These are phyloP conservation scores for Escarpia spicata DNA, from an alignment of 2,888 invertebrate species.

Conservation along the genomic window DNA sequence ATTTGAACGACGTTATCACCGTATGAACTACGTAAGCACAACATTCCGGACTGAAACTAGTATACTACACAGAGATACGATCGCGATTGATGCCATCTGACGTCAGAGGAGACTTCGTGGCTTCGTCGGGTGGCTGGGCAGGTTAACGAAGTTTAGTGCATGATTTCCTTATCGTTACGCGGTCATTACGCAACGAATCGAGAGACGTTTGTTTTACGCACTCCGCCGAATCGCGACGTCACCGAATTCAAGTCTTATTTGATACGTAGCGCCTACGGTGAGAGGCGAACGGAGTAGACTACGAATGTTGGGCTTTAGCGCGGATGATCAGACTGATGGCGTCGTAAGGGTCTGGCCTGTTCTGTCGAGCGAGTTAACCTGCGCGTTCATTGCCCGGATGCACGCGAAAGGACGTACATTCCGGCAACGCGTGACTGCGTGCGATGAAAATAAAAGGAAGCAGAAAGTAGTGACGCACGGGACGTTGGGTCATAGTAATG, in stretches of 20 bases:
- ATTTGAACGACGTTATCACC: too few relatives aligned
- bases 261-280: not conserved
- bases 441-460: not conserved
- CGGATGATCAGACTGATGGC: not conserved
- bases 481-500: not conserved
- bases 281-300: not conserved
- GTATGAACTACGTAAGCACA: too few relatives aligned
- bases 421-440: not conserved
- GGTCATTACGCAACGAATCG: not conserved
- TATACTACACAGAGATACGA: not conserved
- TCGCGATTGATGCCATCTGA: not conserved
- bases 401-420: not conserved
- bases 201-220: conserved; percentile 2
- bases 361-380: not conserved
- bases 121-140: not conserved
- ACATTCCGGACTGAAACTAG: not conserved
- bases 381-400: not conserved
- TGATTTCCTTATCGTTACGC: not conserved
- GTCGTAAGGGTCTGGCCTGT: not conserved
- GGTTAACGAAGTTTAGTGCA: conserved; percentile 4
- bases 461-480: not conserved
- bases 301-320: not conserved
- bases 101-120: not conserved
- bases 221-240: not conserved
- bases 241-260: not conserved